Base-by-base conservation (phyloP, 2,113 vertebrate species). In the Tenrec ecaudatus region DNA sequence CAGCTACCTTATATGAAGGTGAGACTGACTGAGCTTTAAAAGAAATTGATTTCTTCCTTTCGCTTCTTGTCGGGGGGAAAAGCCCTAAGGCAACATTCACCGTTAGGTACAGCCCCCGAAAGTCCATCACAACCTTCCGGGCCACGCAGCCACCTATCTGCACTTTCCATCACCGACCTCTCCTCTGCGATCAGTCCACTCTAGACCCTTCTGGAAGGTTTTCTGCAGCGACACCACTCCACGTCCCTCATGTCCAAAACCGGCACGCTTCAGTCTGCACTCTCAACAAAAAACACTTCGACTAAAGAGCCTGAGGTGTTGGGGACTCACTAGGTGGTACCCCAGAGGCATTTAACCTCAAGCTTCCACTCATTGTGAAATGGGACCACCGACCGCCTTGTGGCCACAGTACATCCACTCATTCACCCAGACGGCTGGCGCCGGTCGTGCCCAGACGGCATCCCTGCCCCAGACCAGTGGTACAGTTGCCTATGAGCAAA, bases 181-280 rank as follows among this genome's bases (percentile, higher is more conserved):
- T 33, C 31, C 38, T 91, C 77, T 38, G 19, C 36, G 73, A 2
- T 62, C 43, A 80, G n/a, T n/a, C 31, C 23, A 36, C 38, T 89
- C 60, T 33, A 89, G 73, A 91, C 90, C 68, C 76, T 77, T 88
- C 69, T 40, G 64, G 79, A 94, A 96, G 79, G 36, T 40, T 71
- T 92, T 78, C 82, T 75, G n/a, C 81, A 92, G 38, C 89, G 71
- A 53, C 25, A 73, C 53, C 7, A 68, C 8, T 64, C 88, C 83
- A 57, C 0, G 2, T 62, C 36, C 27, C 66, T 68, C 60, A 66
- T 82, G 75, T 20, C 60, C 29, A 82, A 81, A 90, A 73, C 38
- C 60, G 66, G 43, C 17, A 6, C 43, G 60, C 76, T 31, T 10
- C 40, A 40, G 77, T 27, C 53, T 6, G 27, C 27, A 29, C 3